Conservation (phyloP, 1,140 invertebrate genomes). For the Cataglyphis hispanica region DNA sequence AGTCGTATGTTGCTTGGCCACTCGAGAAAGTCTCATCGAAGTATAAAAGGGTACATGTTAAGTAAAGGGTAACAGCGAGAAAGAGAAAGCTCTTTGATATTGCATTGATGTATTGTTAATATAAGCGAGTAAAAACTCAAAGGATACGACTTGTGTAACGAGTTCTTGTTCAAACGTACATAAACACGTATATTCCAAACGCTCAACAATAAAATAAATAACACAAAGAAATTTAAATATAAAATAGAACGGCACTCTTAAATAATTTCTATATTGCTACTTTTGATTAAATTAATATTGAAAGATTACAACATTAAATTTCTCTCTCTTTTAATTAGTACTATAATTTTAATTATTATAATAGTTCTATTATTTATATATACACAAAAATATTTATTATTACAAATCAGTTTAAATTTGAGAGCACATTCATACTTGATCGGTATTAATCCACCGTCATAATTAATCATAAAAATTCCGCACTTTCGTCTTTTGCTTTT, state of each 20-base stretch:
- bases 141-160: conserved; percentile 74
- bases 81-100: conserved; percentile 72
- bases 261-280: neutral
- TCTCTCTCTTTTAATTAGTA: neutral
- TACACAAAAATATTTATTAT: neutral
- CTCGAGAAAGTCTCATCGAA: conserved; percentile 59
- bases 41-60: conserved; percentile 54
- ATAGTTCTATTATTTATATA: neutral
- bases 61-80: conserved; percentile 30
- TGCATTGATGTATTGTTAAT: conserved; percentile 81
- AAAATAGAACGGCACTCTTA: neutral
- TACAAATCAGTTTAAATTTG: neutral
- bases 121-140: conserved; percentile 78
- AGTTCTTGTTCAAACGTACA: conserved; percentile 75
- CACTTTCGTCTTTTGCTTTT: neutral
- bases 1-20: conserved; percentile 52
- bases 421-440: neutral
- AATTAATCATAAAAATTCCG: neutral
- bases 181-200: conserved; percentile 55
- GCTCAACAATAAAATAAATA: conserved; percentile 50
- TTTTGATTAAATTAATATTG: neutral
- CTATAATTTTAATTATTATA: neutral
- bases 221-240: conserved; percentile 45
- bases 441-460: neutral
- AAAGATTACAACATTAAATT: neutral